Evolutionary conservation across 2,113 vertebrate genomes (phyloP).

Genomic region (Ploceus nigricollis): DNA sequence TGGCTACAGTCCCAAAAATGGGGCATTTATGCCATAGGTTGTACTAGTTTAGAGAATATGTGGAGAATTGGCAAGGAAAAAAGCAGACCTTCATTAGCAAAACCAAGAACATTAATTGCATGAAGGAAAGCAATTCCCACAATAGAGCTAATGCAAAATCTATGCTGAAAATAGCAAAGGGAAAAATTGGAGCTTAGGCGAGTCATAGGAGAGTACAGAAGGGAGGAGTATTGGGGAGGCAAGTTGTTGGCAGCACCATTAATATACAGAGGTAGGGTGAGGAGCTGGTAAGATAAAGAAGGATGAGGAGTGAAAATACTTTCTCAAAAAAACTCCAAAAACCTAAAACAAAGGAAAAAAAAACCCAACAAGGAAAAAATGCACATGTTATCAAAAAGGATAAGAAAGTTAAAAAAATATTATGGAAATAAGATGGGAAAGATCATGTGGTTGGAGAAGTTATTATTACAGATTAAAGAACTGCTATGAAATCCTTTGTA

Average conservation of each 20-base stretch:
- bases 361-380: not conserved
- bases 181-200: not conserved
- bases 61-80: not conserved
- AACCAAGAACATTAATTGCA: not conserved
- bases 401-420: constrained; percentile 33
- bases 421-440: constrained; percentile 15
- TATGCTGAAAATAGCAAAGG: not conserved
- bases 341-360: not conserved
- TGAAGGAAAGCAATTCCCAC: constrained; percentile 26
- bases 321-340: not conserved
- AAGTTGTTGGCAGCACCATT: not conserved
- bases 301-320: not conserved
- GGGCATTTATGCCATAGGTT: not conserved
- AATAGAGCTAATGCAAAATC: not conserved
- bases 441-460: not conserved
- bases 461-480: constrained; percentile 28
- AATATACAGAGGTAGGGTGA: not conserved
- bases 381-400: constrained; percentile 8
- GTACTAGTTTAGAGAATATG: not conserved
- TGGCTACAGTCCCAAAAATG: not conserved
- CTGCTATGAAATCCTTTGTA: constrained; percentile 52
- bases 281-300: not conserved
- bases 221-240: not conserved
- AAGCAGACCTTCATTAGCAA: not conserved
- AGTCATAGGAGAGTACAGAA: not conserved